Evolutionary conservation across 1,140 invertebrate species (phyloP).

Genomic region (Octopus sinensis): DNA sequence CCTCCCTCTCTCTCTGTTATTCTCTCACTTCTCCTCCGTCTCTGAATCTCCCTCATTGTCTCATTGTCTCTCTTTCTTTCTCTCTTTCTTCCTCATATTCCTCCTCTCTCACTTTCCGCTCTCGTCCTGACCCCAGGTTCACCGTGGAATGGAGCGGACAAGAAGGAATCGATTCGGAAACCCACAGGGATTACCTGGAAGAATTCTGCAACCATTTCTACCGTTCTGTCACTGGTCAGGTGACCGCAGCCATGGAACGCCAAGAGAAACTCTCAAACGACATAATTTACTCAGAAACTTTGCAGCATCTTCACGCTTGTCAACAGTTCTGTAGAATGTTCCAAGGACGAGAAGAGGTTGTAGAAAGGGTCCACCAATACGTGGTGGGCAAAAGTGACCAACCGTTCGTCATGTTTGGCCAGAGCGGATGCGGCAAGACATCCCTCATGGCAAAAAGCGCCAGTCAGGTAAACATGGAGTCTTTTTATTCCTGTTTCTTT

Average conservation of each 20-base stretch:
- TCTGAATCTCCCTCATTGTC: too few species aligned
- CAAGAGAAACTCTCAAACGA: slow-evolving; percentile 61
- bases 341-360: slow-evolving; percentile 85
- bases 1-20: too few species aligned
- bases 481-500: not conserved
- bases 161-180: slow-evolving; percentile 87
- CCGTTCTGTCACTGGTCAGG: slow-evolving; percentile 81
- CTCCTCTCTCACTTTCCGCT: slow-evolving; percentile 4
- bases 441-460: slow-evolving; percentile 91
- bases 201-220: slow-evolving; percentile 90
- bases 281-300: slow-evolving; percentile 73
- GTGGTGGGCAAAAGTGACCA: slow-evolving; percentile 80
- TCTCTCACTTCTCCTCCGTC: too few species aligned
- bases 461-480: slow-evolving; percentile 63
- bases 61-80: not conserved
- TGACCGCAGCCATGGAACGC: slow-evolving; percentile 53
- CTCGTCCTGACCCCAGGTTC: slow-evolving; percentile 64
- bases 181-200: slow-evolving; percentile 89
- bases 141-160: slow-evolving; percentile 95
- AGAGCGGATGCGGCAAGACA: slow-evolving; percentile 96
- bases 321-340: slow-evolving; percentile 95
- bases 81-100: not conserved
- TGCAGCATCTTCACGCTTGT: slow-evolving; percentile 94
- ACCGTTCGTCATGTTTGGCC: slow-evolving; percentile 90
- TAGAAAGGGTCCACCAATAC: slow-evolving; percentile 79